A percentile compares a stretch with the other conserved stretches of the same genome.
phyloP scores from a whole-genome alignment of 2,797 vertebrate species.

The Hephaestus fuliginosus region DNA sequence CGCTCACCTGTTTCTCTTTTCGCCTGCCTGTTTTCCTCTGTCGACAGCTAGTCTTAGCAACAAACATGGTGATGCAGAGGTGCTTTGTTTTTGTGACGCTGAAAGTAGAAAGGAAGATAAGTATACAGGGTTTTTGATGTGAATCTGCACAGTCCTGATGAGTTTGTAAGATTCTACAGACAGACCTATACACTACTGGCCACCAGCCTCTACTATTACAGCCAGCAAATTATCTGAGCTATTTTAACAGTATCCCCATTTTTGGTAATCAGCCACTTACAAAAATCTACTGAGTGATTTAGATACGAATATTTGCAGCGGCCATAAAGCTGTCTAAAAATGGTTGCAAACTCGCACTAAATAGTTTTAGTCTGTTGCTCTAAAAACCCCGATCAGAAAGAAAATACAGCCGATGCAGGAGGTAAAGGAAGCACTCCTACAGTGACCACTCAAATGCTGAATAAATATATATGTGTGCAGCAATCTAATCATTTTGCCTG shows the following conservation, averaged over 20 bases:
- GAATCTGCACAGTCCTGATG: no score
- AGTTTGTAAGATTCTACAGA: background rate
- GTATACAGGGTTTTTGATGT: no score
- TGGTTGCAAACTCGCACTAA: background rate
- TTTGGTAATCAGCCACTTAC: background rate
- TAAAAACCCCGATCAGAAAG: background rate
- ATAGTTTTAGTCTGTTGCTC: background rate
- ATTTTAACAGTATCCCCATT: background rate
- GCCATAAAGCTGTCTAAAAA: background rate
- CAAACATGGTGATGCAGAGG: no score
- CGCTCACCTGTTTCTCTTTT: no score
- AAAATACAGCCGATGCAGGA: background rate
- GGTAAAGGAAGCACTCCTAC: background rate
- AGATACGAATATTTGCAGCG: background rate
- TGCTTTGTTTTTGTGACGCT: no score
- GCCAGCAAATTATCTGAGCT: background rate
- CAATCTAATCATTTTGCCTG: constrained; percentile 3
- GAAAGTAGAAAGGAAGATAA: no score
- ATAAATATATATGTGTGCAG: background rate
- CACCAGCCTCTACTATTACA: background rate
- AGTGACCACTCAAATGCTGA: background rate
- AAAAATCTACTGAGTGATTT: background rate
- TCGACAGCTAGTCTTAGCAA: no score
- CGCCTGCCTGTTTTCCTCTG: no score
- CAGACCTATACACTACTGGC: background rate